Conservation (phyloP, 2,888 invertebrate species). For the Argynnis bischoffii region DNA sequence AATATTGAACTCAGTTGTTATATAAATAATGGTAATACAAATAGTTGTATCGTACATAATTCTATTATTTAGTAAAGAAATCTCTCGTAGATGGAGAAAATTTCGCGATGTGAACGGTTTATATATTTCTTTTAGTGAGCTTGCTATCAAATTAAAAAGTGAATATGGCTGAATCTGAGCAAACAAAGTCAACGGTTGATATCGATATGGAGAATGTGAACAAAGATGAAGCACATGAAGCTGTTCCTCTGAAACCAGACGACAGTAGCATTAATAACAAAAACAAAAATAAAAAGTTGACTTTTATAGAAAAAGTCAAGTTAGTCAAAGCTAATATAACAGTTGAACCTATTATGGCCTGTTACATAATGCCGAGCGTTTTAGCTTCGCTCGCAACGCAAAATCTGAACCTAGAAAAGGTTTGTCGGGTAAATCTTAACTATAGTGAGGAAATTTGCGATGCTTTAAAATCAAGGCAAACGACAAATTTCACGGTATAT, state of each 20-base stretch:
- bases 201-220: constrained; percentile 45
- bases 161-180: constrained; percentile 34
- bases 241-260: constrained; percentile 55
- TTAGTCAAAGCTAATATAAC: constrained; percentile 82
- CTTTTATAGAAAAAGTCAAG: constrained; percentile 60
- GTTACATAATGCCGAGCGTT: constrained; percentile 85
- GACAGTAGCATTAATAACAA: constrained; percentile 40
- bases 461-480: constrained; percentile 87
- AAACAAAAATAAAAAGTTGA: constrained; percentile 46
- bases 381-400: constrained; percentile 89
- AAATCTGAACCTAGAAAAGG: constrained; percentile 91
- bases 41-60: constrained; percentile 46
- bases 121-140: constrained; percentile 4
- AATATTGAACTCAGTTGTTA: constrained; percentile 54
- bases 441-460: constrained; percentile 88
- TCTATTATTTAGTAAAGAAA: constrained; percentile 46
- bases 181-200: constrained; percentile 30
- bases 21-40: constrained; percentile 46
- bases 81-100: constrained; percentile 24
- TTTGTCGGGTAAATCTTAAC: constrained; percentile 90
- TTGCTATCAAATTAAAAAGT: constrained; percentile 1
- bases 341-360: constrained; percentile 83
- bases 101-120: constrained; percentile 35
- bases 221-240: constrained; percentile 52
- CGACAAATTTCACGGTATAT: constrained; percentile 81